Percentiles rank a stretch among this genome's conserved stretches.
Conservation (phyloP, 2,797 vertebrate genomes). For the Serranus cabrilla region DNA sequence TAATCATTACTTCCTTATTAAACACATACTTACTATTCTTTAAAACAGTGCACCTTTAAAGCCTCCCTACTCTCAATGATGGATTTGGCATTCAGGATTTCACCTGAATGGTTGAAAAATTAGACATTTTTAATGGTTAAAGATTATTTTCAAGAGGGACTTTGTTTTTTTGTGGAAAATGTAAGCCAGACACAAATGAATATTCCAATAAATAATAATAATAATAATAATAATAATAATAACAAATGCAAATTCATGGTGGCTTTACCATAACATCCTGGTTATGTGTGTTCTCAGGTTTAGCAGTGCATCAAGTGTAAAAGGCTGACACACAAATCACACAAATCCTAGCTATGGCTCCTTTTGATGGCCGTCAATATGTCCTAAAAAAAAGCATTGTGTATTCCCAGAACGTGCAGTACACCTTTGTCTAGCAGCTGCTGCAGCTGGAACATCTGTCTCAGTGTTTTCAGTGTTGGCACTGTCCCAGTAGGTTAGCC, state of each 20-base stretch:
- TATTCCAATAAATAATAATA: neutral
- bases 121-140: neutral
- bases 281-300: neutral
- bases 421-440: slow-evolving; percentile 49
- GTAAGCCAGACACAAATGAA: neutral
- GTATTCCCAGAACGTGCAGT: slow-evolving; percentile 32
- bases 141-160: neutral
- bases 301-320: neutral
- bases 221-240: too few species aligned
- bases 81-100: neutral
- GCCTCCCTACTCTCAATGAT: neutral
- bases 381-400: neutral
- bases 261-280: neutral
- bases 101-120: neutral
- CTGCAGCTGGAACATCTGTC: slow-evolving; percentile 65
- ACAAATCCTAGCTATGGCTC: neutral
- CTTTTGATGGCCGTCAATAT: slow-evolving; percentile 3
- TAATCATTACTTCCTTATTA: neutral
- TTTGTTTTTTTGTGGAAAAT: neutral
- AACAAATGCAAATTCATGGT: neutral
- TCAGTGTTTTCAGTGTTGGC: slow-evolving; percentile 14
- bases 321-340: neutral
- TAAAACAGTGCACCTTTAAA: neutral
- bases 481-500: slow-evolving; percentile 11
- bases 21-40: neutral